A percentile compares a stretch with the other conserved stretches of the same genome.
Conservation (phyloP, 2,797 vertebrate genomes). For the Hyperoplus lanceolatus region DNA sequence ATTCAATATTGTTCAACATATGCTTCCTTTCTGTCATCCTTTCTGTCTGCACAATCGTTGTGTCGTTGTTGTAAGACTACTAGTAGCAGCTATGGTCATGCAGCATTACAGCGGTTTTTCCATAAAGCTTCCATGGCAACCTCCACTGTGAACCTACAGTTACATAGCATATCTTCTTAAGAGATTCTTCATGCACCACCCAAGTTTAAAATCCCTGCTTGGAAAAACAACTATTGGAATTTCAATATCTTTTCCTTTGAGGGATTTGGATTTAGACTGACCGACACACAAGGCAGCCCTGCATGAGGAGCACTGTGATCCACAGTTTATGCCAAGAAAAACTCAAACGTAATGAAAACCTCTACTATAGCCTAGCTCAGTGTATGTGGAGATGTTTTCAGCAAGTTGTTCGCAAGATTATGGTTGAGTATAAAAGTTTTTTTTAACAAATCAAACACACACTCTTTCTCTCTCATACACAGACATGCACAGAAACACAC, state of each 20-base stretch:
- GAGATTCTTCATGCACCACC: constrained; percentile 69
- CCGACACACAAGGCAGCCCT: neutral
- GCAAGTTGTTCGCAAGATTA: neutral
- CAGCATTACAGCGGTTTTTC: constrained; percentile 38
- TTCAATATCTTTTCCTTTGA: constrained; percentile 40
- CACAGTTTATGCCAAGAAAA: too few species aligned
- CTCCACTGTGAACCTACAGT: constrained; percentile 31
- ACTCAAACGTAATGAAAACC: too few species aligned
- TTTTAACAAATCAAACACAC: constrained; percentile 4
- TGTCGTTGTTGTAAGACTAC: constrained; percentile 5
- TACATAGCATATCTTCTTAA: constrained; percentile 67
- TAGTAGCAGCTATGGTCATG: constrained; percentile 8
- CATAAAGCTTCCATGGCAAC: constrained; percentile 39
- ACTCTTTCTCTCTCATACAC: neutral
- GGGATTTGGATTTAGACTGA: constrained; percentile 50
- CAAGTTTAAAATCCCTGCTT: constrained; percentile 58
- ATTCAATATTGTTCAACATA: neutral
- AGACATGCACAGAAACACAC: constrained; percentile 3
- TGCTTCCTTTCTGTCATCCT: neutral
- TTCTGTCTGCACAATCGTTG: neutral
- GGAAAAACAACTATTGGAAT: constrained; percentile 43
- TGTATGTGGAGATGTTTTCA: neutral
- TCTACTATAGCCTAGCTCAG: too few species aligned
- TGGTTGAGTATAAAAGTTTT: neutral
- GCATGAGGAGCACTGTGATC: neutral